A percentile compares a stretch with the other conserved stretches of the same genome.
phyloP scores from a whole-genome alignment of 2,797 vertebrate genomes.

The Mormyrops attenuatus region DNA sequence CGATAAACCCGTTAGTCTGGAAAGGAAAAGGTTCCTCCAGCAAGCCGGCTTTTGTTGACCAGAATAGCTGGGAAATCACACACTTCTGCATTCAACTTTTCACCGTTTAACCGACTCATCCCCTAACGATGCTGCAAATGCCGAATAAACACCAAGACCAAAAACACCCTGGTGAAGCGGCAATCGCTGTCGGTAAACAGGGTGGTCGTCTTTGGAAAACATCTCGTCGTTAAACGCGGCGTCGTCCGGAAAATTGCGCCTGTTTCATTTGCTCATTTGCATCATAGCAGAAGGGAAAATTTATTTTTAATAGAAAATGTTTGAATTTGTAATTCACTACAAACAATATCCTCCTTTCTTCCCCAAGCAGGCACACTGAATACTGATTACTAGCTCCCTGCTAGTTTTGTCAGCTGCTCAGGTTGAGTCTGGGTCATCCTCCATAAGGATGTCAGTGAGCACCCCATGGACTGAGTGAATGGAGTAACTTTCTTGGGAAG shows the following conservation, averaged over 20 bases:
- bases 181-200: conserved; percentile 45
- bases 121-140: conserved; percentile 42
- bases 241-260: background rate
- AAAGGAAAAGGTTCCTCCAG: background rate
- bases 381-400: background rate
- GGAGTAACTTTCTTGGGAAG: background rate
- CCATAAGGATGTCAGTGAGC: background rate
- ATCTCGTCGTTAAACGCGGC: too few species aligned
- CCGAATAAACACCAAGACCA: conserved; percentile 7
- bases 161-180: conserved; percentile 57
- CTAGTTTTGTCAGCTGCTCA: background rate
- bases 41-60: conserved; percentile 13
- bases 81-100: background rate
- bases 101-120: background rate
- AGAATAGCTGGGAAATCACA: conserved; percentile 1
- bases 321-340: background rate
- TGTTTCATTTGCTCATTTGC: background rate
- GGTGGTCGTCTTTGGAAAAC: conserved; percentile 33
- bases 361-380: background rate
- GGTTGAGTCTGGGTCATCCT: background rate
- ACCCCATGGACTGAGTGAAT: background rate
- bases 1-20: conserved; percentile 13
- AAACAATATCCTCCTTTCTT: background rate
- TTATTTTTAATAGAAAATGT: background rate
- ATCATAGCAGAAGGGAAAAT: background rate